phyloP scores from a whole-genome alignment of 2,888 invertebrate genomes.

The Cylindroiulus punctatus region DNA sequence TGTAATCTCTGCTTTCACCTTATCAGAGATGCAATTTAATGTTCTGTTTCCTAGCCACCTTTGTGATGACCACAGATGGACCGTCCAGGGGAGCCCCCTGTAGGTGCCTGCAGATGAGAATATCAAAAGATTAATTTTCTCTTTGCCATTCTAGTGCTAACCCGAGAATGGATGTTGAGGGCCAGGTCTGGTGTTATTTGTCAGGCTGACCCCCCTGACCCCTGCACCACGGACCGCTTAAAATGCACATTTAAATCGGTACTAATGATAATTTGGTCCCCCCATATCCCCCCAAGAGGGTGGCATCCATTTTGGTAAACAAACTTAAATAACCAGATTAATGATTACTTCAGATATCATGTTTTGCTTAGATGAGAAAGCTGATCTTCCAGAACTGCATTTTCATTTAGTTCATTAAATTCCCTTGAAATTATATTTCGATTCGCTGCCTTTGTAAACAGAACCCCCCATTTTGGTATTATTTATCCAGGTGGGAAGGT shows the following conservation, averaged over 20 bases:
- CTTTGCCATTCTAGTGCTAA: not conserved
- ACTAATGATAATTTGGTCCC: not conserved
- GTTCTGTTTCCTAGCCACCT: not conserved
- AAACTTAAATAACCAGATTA: no score
- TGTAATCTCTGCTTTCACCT: not conserved
- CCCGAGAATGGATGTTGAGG: not conserved
- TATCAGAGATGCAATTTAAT: not conserved
- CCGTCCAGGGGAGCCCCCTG: not conserved
- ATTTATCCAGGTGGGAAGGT: no score
- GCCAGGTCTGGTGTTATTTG: not conserved
- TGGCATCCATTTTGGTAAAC: no score
- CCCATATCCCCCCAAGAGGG: not conserved
- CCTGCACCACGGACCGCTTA: not conserved
- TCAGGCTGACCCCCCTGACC: not conserved
- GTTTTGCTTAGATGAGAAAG: no score
- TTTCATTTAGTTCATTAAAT: no score
- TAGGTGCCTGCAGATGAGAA: not conserved
- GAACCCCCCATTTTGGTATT: no score
- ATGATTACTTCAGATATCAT: no score
- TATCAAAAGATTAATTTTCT: not conserved
- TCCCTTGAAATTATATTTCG: no score
- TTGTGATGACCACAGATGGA: not conserved
- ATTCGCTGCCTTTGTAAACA: no score
- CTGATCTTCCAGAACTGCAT: no score
- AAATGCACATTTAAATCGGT: not conserved